A percentile compares a stretch with the other conserved stretches of the same genome.
Conservation (phyloP, 2,888 invertebrate genomes). For the Hydroisotoma schaefferi region DNA sequence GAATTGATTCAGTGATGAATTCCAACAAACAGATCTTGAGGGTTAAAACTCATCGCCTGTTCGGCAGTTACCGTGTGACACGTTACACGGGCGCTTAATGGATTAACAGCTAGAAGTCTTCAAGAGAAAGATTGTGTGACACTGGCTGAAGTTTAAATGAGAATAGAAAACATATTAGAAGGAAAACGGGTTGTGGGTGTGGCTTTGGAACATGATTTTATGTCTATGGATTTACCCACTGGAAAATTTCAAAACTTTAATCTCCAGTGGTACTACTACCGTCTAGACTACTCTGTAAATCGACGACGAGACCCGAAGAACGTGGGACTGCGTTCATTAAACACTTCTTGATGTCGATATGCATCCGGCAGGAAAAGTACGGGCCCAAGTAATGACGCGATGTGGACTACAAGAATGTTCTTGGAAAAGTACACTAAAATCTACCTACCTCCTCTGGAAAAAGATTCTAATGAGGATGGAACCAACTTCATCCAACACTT, state of each 20-base stretch:
- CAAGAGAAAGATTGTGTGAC: neutral
- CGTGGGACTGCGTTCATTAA: neutral
- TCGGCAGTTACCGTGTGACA: neutral
- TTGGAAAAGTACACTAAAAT: neutral
- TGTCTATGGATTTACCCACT: neutral
- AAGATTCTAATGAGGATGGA: neutral
- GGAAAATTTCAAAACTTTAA: neutral
- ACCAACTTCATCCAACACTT: neutral
- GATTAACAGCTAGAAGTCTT: neutral
- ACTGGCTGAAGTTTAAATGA: neutral
- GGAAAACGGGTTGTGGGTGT: conserved; percentile 1
- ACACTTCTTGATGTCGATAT: neutral
- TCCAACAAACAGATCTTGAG: neutral
- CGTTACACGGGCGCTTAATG: neutral
- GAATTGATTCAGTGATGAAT: neutral
- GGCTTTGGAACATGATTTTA: neutral
- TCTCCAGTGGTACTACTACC: neutral
- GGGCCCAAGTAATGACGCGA: neutral
- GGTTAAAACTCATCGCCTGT: neutral
- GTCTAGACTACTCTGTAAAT: too few species aligned
- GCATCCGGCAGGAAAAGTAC: neutral
- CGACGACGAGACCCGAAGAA: neutral
- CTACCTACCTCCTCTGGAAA: neutral
- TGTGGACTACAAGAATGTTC: neutral
- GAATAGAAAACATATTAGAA: neutral